Evolutionary conservation across 2,113 vertebrate genomes (phyloP).

Genomic region (Peromyscus maniculatus): DNA sequence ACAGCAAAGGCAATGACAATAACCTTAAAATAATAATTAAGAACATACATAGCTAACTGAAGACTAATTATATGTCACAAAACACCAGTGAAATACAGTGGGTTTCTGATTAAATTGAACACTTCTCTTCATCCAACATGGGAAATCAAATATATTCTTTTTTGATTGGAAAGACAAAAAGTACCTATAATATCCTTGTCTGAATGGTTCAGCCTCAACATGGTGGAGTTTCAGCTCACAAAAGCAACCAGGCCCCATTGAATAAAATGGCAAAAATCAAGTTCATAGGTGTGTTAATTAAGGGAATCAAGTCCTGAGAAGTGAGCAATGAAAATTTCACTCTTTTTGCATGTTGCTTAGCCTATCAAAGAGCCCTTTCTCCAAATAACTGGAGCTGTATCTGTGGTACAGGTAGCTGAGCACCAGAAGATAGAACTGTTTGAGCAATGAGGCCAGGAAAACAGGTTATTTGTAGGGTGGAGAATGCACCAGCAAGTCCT

Average conservation of each 20-base stretch:
- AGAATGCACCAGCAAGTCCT: not conserved
- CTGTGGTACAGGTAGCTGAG: not conserved
- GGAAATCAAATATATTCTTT: not conserved
- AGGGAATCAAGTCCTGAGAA: not conserved
- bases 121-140: not conserved
- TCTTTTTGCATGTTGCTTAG: not conserved
- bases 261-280: not conserved
- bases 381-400: too few species aligned
- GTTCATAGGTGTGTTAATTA: not conserved
- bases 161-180: not conserved
- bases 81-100: not conserved
- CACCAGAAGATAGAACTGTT: not conserved
- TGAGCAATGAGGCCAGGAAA: not conserved
- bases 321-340: not conserved
- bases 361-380: not conserved
- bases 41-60: not conserved
- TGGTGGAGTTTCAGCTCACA: not conserved
- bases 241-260: not conserved
- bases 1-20: not conserved
- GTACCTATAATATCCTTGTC: not conserved
- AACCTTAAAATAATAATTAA: conserved; percentile 27
- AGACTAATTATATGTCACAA: not conserved
- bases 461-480: too few species aligned
- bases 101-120: not conserved
- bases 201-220: not conserved